Evolutionary conservation across 2,888 invertebrate genomes (phyloP), one percentile per base, ranked within the genome.

Genomic region (Macrostomum cliftonense): DNA sequence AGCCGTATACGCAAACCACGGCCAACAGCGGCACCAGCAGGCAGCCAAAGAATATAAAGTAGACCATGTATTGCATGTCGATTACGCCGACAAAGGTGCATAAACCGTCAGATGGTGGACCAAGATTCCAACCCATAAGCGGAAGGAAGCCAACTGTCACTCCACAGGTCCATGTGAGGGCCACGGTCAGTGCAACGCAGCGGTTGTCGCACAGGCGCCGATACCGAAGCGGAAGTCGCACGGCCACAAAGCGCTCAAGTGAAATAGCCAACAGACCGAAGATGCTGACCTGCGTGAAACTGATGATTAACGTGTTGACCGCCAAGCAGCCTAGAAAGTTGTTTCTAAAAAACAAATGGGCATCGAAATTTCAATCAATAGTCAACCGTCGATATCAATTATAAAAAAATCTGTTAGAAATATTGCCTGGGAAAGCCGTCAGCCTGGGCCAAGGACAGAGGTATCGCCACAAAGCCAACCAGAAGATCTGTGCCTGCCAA

Each of bases 21-120:
- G 64, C 53, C 7, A 62, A 42, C 37, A 67, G 56, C 2, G 66
- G 64, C 16, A 57, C 44, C 1, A 65, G 48, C 19, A 63, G 59
- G 51, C 62, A 63, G 13, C 61, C 63, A 49, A 65, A 64, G 55
- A 67, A 67, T 55, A 63, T 63, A 50, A 65, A 63, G 54, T 63
- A 65, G 28, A 67, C 65, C 59, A 66, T 63, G 57, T 64, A 66
- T 12, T 59, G 53, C 59, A 65, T 58, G 51, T 64, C 63, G 42
- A 67, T 63, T 12, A 66, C 64, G 2, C 52, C 56, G 2, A 56
- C 56, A 54, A 67, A 67, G 14, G 54, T 53, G 54, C 67, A 67
- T 2, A 42, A 44, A 44, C 56, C 55, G 11, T 54, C 51, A 1
- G 50, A 44, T 37, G 52, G 50, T 5, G 43, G 16, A 11, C 57